Conservation (phyloP, 2,113 vertebrate genomes). For the Microcebus ravelobensis region DNA sequence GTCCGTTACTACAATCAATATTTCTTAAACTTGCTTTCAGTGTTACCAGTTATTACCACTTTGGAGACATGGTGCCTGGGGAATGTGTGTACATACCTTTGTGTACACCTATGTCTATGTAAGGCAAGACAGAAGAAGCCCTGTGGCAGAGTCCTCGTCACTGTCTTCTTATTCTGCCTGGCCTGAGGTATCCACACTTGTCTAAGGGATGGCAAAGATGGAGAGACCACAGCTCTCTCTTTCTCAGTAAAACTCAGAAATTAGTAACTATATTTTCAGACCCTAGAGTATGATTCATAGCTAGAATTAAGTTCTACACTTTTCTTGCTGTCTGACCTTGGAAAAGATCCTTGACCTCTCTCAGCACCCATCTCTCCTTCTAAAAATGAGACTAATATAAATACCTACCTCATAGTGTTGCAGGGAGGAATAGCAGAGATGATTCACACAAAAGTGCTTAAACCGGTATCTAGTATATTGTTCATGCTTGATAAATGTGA, state of each 20-base stretch:
- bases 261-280: not conserved
- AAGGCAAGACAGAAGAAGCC: not conserved
- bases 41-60: not conserved
- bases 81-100: not conserved
- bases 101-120: not conserved
- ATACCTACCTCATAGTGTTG: not conserved
- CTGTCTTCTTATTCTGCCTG: not conserved
- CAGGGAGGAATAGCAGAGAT: not conserved
- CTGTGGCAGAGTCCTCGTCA: not conserved
- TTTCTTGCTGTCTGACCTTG: not conserved
- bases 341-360: not conserved
- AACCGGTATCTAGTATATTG: not conserved
- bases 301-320: not conserved
- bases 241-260: not conserved
- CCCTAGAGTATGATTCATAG: not conserved
- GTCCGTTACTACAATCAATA: not conserved
- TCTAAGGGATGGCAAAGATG: not conserved
- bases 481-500: not conserved
- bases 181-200: too few species aligned
- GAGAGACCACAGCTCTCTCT: not conserved
- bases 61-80: not conserved
- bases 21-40: not conserved
- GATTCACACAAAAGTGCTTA: not conserved
- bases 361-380: not conserved
- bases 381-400: not conserved